Evolutionary conservation across 2,797 vertebrate genomes (phyloP).

Genomic region (Okamejei kenojei): DNA sequence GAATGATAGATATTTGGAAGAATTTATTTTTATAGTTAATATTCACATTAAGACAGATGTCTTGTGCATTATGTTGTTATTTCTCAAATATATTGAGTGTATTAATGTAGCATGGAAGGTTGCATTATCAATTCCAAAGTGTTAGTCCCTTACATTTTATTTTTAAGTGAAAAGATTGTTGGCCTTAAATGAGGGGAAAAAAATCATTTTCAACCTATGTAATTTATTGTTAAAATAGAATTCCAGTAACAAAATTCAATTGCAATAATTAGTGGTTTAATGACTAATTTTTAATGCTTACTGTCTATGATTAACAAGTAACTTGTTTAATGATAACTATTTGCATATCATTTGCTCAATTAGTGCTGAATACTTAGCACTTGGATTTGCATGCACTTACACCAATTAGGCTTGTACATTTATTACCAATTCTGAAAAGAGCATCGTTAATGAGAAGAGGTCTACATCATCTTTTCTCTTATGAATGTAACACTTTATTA

Average conservation of each 20-base stretch:
- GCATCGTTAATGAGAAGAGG: not conserved
- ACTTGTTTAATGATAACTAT: not conserved
- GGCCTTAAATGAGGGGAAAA: not conserved
- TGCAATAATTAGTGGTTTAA: not conserved
- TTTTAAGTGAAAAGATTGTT: not conserved
- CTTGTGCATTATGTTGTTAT: not conserved
- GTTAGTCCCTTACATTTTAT: not conserved
- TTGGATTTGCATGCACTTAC: not conserved
- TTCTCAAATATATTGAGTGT: not conserved
- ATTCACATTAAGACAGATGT: not conserved
- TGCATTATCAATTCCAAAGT: not conserved
- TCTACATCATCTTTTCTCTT: no score
- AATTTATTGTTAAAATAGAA: constrained; percentile 11
- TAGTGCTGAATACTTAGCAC: constrained; percentile 1
- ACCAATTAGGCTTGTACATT: not conserved
- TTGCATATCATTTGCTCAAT: constrained; percentile 5
- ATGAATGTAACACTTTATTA: not conserved
- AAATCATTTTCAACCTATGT: not conserved
- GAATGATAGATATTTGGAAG: not conserved
- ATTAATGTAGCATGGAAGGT: not conserved
- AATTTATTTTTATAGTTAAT: not conserved
- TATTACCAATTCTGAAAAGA: constrained; percentile 20
- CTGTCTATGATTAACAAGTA: constrained; percentile 14
- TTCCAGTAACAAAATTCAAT: not conserved
- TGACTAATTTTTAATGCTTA: not conserved